phyloP scores from a whole-genome alignment of 2,888 invertebrate genomes.

The Rhopalosiphum nymphaeae region DNA sequence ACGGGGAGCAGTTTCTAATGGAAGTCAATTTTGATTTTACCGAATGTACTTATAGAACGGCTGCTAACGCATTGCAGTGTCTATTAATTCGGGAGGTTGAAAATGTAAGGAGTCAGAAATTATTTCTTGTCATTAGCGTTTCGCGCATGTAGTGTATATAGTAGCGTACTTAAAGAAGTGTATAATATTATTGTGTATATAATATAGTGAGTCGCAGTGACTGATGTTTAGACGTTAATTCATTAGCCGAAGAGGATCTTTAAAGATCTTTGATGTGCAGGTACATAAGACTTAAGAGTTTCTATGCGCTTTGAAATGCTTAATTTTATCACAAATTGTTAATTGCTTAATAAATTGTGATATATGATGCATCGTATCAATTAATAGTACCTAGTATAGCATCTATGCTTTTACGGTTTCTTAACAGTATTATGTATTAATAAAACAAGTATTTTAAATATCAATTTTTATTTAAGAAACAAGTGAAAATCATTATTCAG shows the following conservation, averaged over 20 bases:
- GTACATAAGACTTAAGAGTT: background rate
- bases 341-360: background rate
- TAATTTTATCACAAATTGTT: constrained; percentile 4
- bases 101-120: background rate
- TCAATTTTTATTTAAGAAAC: background rate
- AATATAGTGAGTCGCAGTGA: constrained; percentile 4
- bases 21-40: constrained; percentile 27
- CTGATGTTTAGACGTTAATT: constrained; percentile 42
- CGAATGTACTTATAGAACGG: background rate
- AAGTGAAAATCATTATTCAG: background rate
- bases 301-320: background rate
- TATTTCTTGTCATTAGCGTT: constrained; percentile 27
- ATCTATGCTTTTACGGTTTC: background rate
- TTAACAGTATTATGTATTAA: background rate
- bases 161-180: too few species aligned
- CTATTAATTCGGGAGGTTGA: constrained; percentile 16
- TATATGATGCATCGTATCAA: background rate
- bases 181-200: background rate
- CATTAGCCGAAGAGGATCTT: constrained; percentile 3
- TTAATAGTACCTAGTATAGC: background rate
- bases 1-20: background rate
- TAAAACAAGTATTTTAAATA: too few species aligned
- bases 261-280: background rate
- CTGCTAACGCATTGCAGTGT: background rate
- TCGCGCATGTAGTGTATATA: background rate